Evolutionary conservation across 2,113 vertebrate genomes (phyloP).

Genomic region (Gallinago media): DNA sequence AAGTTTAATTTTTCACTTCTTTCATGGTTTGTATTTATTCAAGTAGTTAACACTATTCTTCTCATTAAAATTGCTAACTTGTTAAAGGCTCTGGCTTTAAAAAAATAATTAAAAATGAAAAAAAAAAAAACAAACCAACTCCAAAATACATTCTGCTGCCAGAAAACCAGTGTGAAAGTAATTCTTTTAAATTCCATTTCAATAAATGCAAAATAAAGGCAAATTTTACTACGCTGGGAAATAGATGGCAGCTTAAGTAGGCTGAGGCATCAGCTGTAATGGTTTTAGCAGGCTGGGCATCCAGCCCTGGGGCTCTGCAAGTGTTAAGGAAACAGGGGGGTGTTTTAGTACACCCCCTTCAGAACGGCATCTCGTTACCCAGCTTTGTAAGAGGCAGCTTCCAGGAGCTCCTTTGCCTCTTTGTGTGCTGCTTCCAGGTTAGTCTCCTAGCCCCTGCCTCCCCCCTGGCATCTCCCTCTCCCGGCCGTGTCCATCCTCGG

Average conservation of each 20-base stretch:
- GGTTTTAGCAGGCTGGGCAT: background rate
- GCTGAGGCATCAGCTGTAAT: background rate
- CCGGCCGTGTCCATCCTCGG: rapidly evolving
- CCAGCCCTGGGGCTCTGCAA: background rate
- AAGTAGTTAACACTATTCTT: background rate
- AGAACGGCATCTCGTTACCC: background rate
- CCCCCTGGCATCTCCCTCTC: rapidly evolving
- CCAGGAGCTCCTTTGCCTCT: background rate
- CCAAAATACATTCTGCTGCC: background rate
- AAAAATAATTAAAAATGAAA: background rate
- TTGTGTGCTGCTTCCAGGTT: background rate
- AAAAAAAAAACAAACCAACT: background rate
- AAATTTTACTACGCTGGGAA: background rate
- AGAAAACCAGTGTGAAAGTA: background rate
- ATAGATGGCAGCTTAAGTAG: background rate
- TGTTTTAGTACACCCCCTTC: background rate
- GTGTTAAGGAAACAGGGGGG: background rate
- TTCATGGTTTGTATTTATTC: background rate
- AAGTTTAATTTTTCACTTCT: conserved; percentile 22
- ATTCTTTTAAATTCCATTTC: background rate
- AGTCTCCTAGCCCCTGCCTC: background rate
- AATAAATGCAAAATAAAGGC: conserved; percentile 10
- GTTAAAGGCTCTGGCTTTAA: background rate
- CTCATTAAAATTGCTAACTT: background rate
- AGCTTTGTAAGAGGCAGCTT: background rate